A percentile compares a stretch with the other conserved stretches of the same genome.
phyloP scores from a whole-genome alignment of 2,113 vertebrate species.

The Pterocles orientalis region DNA sequence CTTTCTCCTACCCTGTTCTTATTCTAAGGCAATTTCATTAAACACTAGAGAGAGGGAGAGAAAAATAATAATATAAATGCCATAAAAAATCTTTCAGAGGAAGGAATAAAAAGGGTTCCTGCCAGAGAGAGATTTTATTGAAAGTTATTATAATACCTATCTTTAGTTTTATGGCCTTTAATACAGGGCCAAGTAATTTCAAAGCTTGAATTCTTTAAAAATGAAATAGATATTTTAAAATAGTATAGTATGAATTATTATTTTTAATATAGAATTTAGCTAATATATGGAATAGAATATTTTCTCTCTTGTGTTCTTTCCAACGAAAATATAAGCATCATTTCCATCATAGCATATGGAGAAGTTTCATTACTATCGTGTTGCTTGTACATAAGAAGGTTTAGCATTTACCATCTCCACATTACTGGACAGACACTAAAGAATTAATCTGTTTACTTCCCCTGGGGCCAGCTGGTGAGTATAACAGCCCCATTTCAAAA shows the following conservation, averaged over 20 bases:
- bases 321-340: slow-evolving; percentile 7
- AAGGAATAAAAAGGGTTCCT: slow-evolving; percentile 71
- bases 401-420: not conserved
- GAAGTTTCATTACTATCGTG: slow-evolving; percentile 2
- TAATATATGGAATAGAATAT: slow-evolving; percentile 42
- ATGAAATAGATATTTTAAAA: slow-evolving; percentile 76
- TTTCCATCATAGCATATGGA: not conserved
- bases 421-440: not conserved
- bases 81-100: slow-evolving; percentile 72
- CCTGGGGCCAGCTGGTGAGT: not conserved
- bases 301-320: slow-evolving; percentile 20
- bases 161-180: slow-evolving; percentile 76
- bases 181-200: slow-evolving; percentile 72
- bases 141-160: slow-evolving; percentile 77
- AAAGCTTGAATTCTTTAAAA: slow-evolving; percentile 67
- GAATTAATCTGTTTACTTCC: not conserved
- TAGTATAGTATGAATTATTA: slow-evolving; percentile 62
- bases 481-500: not conserved
- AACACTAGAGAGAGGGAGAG: slow-evolving; percentile 42
- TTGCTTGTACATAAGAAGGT: not conserved
- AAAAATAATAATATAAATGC: slow-evolving; percentile 70
- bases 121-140: slow-evolving; percentile 75
- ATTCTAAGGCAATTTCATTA: slow-evolving; percentile 77
- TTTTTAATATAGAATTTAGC: slow-evolving; percentile 67
- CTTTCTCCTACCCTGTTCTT: slow-evolving; percentile 64